phyloP scores from a whole-genome alignment of 2,113 vertebrate genomes.

The Poeciliopsis prolifica region DNA sequence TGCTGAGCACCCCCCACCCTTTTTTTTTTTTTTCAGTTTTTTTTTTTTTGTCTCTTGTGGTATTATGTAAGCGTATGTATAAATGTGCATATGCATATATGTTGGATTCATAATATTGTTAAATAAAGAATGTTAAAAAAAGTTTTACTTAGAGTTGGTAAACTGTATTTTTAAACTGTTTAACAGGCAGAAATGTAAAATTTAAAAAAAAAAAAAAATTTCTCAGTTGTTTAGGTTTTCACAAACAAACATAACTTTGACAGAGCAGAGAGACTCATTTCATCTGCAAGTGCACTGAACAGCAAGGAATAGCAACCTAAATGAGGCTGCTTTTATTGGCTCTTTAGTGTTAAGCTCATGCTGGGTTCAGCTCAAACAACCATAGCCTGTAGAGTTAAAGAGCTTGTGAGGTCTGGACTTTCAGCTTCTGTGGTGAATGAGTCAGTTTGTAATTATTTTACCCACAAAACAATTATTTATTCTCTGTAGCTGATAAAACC shows the following conservation, averaged over 20 bases:
- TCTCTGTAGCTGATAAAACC: constrained; percentile 48
- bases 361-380: constrained; percentile 48
- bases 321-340: constrained; percentile 68
- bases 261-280: constrained; percentile 40
- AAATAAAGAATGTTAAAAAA: no score
- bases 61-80: no score
- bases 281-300: constrained; percentile 35
- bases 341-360: constrained; percentile 53
- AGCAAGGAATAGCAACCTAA: constrained; percentile 47
- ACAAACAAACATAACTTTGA: constrained; percentile 34
- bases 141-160: neutral
- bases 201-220: constrained; percentile 16
- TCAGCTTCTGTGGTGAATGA: constrained; percentile 40
- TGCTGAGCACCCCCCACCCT: no score
- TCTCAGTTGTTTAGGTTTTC: constrained; percentile 12
- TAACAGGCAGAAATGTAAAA: neutral
- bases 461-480: constrained; percentile 57
- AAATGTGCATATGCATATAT: no score
- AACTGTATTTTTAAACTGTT: neutral
- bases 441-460: constrained; percentile 52
- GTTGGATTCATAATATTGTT: no score
- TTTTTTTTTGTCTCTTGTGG: no score
- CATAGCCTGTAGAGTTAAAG: constrained; percentile 54
- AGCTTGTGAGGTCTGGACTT: constrained; percentile 57
- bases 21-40: no score